phyloP scores from a whole-genome alignment of 2,888 invertebrate genomes.

The Carterocephalus palaemon region DNA sequence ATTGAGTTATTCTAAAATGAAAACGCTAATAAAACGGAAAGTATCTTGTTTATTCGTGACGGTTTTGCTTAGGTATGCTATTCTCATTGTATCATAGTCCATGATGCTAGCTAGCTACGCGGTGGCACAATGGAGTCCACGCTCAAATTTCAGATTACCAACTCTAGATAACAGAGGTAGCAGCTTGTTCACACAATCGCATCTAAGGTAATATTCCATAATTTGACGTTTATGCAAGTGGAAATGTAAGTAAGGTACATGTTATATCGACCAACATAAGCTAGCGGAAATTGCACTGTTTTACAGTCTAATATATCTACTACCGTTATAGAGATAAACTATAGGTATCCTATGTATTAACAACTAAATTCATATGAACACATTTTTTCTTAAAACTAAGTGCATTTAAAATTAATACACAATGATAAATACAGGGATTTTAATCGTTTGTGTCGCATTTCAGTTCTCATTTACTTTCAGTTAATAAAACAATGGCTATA shows the following conservation, averaged over 20 bases:
- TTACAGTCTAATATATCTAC: constrained; percentile 65
- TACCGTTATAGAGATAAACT: constrained; percentile 47
- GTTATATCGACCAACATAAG: constrained; percentile 18
- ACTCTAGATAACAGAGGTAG: constrained; percentile 28
- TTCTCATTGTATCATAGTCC: constrained; percentile 34
- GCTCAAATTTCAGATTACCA: constrained; percentile 25
- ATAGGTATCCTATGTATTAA: constrained; percentile 61
- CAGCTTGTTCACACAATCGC: constrained; percentile 26
- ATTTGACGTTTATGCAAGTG: constrained; percentile 15
- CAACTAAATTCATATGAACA: constrained; percentile 77
- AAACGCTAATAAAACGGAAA: constrained; percentile 39
- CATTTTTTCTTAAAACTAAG: constrained; percentile 73
- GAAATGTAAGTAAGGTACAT: not conserved
- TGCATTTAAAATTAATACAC: constrained; percentile 61
- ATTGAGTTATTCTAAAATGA: constrained; percentile 12
- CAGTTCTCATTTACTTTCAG: constrained; percentile 6
- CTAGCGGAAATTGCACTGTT: constrained; percentile 62
- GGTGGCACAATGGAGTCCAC: constrained; percentile 30
- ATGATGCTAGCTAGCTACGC: constrained; percentile 32
- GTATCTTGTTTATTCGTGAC: constrained; percentile 60
- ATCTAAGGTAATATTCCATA: constrained; percentile 2
- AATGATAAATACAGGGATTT: constrained; percentile 51
- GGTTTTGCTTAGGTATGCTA: constrained; percentile 27
- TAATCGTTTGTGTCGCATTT: constrained; percentile 55
- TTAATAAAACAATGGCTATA: constrained; percentile 5